Conservation (phyloP, 2,113 vertebrate genomes). For the Poecile atricapillus region DNA sequence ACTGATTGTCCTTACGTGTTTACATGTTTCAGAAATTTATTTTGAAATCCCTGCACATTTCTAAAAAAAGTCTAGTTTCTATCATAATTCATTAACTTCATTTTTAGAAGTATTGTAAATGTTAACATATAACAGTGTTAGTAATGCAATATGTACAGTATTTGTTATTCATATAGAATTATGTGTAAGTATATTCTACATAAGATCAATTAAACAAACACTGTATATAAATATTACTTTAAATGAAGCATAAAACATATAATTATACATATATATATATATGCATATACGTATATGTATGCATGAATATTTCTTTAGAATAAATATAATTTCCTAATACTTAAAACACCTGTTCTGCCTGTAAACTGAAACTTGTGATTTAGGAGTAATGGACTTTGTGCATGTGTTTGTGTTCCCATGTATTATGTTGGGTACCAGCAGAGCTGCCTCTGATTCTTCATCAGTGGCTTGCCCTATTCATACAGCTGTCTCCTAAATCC, state of each 20-base stretch:
- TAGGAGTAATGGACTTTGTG: background rate
- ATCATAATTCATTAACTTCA: background rate
- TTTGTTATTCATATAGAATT: background rate
- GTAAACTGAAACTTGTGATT: fast-evolving
- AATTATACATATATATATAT: no score
- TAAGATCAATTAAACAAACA: background rate
- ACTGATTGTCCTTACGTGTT: background rate
- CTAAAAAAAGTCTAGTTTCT: background rate
- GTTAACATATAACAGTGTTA: background rate
- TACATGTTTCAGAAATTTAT: background rate
- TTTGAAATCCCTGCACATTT: background rate
- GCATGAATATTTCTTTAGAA: background rate
- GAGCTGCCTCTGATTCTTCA: background rate
- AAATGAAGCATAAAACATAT: background rate
- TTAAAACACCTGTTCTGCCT: background rate
- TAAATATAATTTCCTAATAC: background rate
- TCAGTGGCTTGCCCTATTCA: background rate
- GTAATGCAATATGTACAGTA: background rate
- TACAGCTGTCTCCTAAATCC: background rate
- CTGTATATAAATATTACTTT: background rate
- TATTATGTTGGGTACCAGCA: fast-evolving
- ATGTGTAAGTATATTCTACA: fast-evolving
- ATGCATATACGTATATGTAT: no score
- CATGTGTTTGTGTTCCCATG: no score
- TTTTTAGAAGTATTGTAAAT: background rate